Base-by-base conservation (phyloP, 30 jellyfish, hydroid and myxozoan species). In the Cassiopea andromeda region DNA sequence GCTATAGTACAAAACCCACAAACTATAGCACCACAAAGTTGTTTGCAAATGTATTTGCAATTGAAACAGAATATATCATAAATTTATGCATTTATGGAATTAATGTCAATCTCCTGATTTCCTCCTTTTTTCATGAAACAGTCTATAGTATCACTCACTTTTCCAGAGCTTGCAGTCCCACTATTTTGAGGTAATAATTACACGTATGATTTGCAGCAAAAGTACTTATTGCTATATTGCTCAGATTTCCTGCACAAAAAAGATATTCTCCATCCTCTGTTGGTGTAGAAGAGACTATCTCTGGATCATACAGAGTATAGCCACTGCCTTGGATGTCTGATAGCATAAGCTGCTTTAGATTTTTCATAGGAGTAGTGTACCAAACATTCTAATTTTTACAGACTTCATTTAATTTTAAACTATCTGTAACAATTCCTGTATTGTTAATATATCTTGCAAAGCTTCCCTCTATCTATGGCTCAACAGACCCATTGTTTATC, bases 401-500 rank as follows among this genome's bases (percentile, higher is more conserved):
- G 71, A 70, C 50, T 48, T 72, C 79, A 48, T 46, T 84, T 45
- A 75, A 17, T 7, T 84, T 48, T 59, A 61, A 17, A 17, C 73
- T 17, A 61, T 49, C 85, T 54, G 78, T 73, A 18, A 84, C 66
- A 43, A 44, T 59, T n/a, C 85, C 85, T 38, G 92, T 74, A 43
- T 50, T 84, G 92, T 84, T 84, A 16, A 84, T 74, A 44, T 84
- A 84, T 54, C 71, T 84, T 46, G 57, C 44, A 59, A 84, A 84
- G 44, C 69, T 47, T 71, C 92, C 92, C 71, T 71, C 92, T 27
- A 84, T 71, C 45, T 13, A 84, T 60, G 85, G 85, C 85, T 72
- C 92, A 58, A 84, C 92, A n/a, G 92, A 71, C 92, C 60, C 85
- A 74, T 60, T 68, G 75, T 48, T 72, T 85, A 84, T 74, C 85